These are phyloP conservation scores for Synaphobranchus kaupii DNA, from an alignment of 2,797 vertebrate species.

Conservation along the genomic window DNA sequence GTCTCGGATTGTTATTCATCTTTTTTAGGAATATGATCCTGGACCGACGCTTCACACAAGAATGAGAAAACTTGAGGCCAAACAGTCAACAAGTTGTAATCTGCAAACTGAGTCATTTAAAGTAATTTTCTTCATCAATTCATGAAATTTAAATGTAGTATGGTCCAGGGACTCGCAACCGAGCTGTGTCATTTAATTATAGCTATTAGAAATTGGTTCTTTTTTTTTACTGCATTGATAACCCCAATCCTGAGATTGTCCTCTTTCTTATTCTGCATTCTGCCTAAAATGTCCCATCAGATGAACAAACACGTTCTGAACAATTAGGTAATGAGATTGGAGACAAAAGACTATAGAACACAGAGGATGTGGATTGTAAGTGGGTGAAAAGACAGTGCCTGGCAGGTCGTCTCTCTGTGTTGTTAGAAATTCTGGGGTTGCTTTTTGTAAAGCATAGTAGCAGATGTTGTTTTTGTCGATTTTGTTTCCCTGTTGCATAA, in stretches of 20 bases:
- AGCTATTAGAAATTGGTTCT: slow-evolving; percentile 78
- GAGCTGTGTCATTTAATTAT: slow-evolving; percentile 82
- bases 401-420: background rate
- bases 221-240: slow-evolving; percentile 73
- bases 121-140: slow-evolving; percentile 59
- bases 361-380: slow-evolving; percentile 63
- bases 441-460: background rate
- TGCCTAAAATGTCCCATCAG: slow-evolving; percentile 82
- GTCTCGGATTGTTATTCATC: background rate
- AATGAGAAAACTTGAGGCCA: background rate
- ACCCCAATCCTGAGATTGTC: slow-evolving; percentile 76
- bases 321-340: slow-evolving; percentile 79
- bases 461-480: slow-evolving; percentile 7
- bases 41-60: background rate
- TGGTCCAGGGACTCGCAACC: slow-evolving; percentile 65
- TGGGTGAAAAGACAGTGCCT: background rate
- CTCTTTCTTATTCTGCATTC: slow-evolving; percentile 76
- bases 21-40: no score
- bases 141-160: slow-evolving; percentile 63
- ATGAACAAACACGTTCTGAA: slow-evolving; percentile 75
- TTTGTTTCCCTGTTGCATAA: slow-evolving; percentile 11
- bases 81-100: slow-evolving; percentile 35
- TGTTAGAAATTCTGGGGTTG: background rate
- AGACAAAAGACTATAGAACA: slow-evolving; percentile 58
- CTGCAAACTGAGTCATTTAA: slow-evolving; percentile 37